Base-by-base conservation (phyloP, 2,888 invertebrate genomes). In the Corythucha ciliata region DNA sequence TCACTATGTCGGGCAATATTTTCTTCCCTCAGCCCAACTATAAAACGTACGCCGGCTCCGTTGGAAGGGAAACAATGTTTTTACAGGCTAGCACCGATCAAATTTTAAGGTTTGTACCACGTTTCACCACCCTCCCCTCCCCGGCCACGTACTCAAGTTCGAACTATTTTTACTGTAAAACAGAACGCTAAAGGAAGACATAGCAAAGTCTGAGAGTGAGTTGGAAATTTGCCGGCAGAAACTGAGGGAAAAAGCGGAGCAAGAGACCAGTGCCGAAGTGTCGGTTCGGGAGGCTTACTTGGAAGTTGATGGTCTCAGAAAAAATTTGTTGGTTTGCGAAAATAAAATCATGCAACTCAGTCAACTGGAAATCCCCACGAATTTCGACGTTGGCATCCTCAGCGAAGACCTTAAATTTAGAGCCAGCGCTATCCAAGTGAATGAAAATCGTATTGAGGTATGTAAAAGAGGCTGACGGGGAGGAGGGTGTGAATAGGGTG, bases 1-100 rank as follows among this genome's bases (percentile, higher is more conserved):
- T 86, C 47, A 83, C 86, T 1, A 69, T 77, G 40, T 73, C 74
- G 57, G 78, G 77, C 12, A 77, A 83, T 50, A 76, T 75, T 63
- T 84, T 79, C 69, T 78, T 71, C 65, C 87, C 88, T 2, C 80
- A 80, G 64, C 88, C 89, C 16, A 74, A 78, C 66, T 88, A 85
- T 69, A 77, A 80, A 62, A 76, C 78, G 61, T 89, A 87, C 65
- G 32, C 36, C 20, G 46, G 45, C n/a, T 32, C 18, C 12, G 39
- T 53, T 26, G 34, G 34, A 2, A 42, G 58, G 16, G 62, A 58
- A 40, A 74, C 79, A 2, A 72, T 73, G 36, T 79, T 67, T 63
- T 73, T 86, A 61, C 81, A 83, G 68, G 76, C 79, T 39, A 79
- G 81, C 66, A 76, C 77, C 1, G 71, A 70, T 10, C 80, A 83